These are phyloP conservation scores for Solea senegalensis DNA, from an alignment of 2,113 vertebrate species.

Conservation along the genomic window DNA sequence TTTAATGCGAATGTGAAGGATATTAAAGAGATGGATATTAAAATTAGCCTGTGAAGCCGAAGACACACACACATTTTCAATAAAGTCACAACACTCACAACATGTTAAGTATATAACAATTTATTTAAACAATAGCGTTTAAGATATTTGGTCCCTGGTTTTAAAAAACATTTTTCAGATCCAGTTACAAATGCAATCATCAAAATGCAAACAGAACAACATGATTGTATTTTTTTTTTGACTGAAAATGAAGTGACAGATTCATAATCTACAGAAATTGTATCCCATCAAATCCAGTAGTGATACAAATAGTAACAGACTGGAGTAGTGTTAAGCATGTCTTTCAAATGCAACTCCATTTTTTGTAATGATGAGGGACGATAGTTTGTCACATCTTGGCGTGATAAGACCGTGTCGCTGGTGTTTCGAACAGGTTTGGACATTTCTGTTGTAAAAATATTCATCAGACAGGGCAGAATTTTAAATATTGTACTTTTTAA, in stretches of 20 bases:
- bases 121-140: constrained; percentile 62
- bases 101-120: constrained; percentile 36
- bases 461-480: neutral
- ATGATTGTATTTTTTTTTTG: neutral
- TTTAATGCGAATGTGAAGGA: too few relatives aligned
- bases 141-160: constrained; percentile 59
- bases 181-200: constrained; percentile 6
- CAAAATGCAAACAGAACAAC: constrained; percentile 7
- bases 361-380: neutral
- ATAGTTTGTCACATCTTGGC: neutral
- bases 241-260: constrained; percentile 9
- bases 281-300: neutral
- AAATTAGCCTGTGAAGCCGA: too few relatives aligned
- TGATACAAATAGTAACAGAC: neutral
- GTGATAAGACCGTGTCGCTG: neutral
- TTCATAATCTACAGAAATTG: neutral
- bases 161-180: constrained; percentile 44
- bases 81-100: neutral
- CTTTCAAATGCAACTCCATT: neutral
- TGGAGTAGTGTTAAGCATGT: constrained; percentile 9
- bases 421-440: neutral
- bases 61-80: too few relatives aligned
- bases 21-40: too few relatives aligned
- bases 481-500: constrained; percentile 17
- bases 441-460: constrained; percentile 36